Evolutionary conservation across 2,888 invertebrate genomes (phyloP).

Genomic region (Bellardia bayeri): DNA sequence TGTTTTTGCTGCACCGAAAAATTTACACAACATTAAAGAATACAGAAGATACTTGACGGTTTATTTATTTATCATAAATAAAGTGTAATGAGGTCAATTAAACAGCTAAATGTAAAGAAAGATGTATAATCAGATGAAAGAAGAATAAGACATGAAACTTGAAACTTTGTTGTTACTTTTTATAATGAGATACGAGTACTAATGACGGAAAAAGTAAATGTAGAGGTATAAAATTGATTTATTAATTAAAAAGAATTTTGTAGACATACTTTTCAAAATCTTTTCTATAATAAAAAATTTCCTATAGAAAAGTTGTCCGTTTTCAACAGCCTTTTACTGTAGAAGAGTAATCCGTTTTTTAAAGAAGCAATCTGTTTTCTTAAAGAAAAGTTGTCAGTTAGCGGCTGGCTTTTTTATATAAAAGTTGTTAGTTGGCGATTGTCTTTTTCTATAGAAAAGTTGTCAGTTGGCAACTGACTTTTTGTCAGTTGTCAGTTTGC

Average conservation of each 20-base stretch:
- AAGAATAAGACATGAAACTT: too few relatives aligned
- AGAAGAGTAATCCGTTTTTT: not conserved
- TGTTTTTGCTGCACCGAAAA: not conserved
- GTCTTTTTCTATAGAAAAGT: not conserved
- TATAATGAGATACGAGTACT: not conserved
- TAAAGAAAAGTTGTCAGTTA: not conserved
- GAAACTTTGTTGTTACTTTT: too few relatives aligned
- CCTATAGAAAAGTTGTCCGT: too few relatives aligned
- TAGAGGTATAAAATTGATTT: too few relatives aligned
- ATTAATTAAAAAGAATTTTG: too few relatives aligned
- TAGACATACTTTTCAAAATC: too few relatives aligned
- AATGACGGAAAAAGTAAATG: not conserved
- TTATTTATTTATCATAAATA: conserved; percentile 25
- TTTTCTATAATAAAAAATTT: too few relatives aligned
- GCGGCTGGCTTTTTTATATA: not conserved
- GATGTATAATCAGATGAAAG: not conserved
- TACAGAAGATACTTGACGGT: not conserved
- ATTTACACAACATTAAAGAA: not conserved
- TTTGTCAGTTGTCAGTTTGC: not conserved
- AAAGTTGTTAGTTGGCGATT: not conserved
- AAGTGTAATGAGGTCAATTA: conserved; percentile 36
- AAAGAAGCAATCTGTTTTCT: not conserved
- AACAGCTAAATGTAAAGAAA: not conserved
- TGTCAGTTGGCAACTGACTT: not conserved
- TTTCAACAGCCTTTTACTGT: not conserved